Percentiles rank a stretch among this genome's conserved stretches.
Evolutionary conservation across 2,888 invertebrate genomes (phyloP).

Genomic region (Leptopilina drosophilae): DNA sequence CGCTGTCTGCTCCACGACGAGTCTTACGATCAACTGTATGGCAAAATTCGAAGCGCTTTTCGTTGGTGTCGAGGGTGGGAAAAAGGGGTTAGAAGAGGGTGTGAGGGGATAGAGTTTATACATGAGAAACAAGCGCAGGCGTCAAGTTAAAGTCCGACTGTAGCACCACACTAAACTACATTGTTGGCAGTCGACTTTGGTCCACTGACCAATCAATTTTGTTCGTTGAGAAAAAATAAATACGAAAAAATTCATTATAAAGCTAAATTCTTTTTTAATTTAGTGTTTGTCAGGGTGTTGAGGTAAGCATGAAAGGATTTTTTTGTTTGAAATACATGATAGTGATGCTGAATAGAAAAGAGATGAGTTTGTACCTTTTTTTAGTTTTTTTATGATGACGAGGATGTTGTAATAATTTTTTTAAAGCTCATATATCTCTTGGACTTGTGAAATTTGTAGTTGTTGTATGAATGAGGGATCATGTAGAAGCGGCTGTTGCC

Average conservation of each 20-base stretch:
- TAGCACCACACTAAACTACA: constrained; percentile 59
- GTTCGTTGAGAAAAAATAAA: constrained; percentile 12
- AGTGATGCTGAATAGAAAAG: not conserved
- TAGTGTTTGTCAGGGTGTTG: too few species aligned
- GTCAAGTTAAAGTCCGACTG: constrained; percentile 60
- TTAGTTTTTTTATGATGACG: too few species aligned
- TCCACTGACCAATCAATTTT: constrained; percentile 66
- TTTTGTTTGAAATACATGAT: too few species aligned
- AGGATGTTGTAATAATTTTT: not conserved
- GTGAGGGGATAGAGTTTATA: constrained; percentile 14
- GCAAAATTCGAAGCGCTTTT: constrained; percentile 56
- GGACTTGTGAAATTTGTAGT: constrained; percentile 23
- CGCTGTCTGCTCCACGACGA: constrained; percentile 58
- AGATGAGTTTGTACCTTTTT: too few species aligned
- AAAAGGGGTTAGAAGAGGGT: too few species aligned
- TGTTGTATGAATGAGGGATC: constrained; percentile 21
- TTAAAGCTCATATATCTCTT: constrained; percentile 9
- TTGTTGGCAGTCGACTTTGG: constrained; percentile 69
- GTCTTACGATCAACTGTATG: constrained; percentile 62
- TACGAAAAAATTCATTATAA: not conserved
- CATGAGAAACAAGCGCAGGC: constrained; percentile 65
- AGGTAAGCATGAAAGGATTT: not conserved
- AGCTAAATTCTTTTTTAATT: constrained; percentile 3
- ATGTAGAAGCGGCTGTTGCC: constrained; percentile 28
- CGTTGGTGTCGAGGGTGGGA: constrained; percentile 49